phyloP scores from a whole-genome alignment of 2,113 vertebrate species.

The Daboia siamensis region DNA sequence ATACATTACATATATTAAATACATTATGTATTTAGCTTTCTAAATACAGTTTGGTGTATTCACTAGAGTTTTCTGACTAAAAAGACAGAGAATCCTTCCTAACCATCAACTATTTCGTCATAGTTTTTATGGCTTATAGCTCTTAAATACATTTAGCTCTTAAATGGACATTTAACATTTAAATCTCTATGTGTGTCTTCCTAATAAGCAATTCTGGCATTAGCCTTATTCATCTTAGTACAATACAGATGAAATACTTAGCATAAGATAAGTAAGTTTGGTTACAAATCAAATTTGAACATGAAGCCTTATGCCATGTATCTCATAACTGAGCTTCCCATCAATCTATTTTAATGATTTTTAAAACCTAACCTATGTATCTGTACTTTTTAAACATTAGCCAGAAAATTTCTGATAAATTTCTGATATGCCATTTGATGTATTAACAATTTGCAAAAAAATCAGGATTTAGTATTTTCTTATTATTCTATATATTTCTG shows the following conservation, averaged over 20 bases:
- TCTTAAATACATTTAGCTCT: neutral
- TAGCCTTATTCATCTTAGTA: neutral
- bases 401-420: constrained; percentile 43
- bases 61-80: neutral
- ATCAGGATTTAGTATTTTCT: constrained; percentile 2
- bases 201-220: neutral
- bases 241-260: neutral
- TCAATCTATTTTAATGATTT: constrained; percentile 42
- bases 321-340: constrained; percentile 40
- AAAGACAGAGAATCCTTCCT: neutral
- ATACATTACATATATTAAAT: too few relatives aligned
- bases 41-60: neutral
- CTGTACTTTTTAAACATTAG: constrained; percentile 33
- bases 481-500: constrained; percentile 38
- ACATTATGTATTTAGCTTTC: neutral
- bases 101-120: neutral
- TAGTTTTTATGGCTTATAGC: too few relatives aligned
- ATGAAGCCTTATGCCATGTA: neutral
- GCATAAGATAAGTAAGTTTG: neutral
- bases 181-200: neutral
- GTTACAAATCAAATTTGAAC: constrained; percentile 16
- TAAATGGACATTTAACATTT: neutral
- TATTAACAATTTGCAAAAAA: constrained; percentile 30
- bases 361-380: constrained; percentile 40
- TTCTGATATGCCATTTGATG: constrained; percentile 41